These are phyloP conservation scores for Sebastes steindachneri DNA, from an alignment of 2,797 vertebrate genomes.

Conservation along the genomic window DNA sequence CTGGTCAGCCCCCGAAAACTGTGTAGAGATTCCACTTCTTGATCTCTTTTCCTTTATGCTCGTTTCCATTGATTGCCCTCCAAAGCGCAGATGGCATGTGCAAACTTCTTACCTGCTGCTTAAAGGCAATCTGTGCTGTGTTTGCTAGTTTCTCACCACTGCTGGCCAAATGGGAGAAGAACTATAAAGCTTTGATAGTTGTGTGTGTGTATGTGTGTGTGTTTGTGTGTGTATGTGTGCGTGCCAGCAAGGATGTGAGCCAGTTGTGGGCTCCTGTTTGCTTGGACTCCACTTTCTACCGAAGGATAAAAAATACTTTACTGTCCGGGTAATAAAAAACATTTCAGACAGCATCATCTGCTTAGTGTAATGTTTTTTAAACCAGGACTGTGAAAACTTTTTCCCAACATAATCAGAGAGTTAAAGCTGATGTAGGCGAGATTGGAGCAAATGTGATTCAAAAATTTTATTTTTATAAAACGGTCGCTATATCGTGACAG, in stretches of 20 bases:
- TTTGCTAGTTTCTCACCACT: conserved; percentile 14
- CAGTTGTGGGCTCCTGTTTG: neutral
- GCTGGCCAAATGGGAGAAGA: conserved; percentile 41
- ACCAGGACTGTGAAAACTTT: no score
- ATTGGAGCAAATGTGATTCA: no score
- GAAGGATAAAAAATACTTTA: neutral
- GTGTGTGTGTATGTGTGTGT: neutral
- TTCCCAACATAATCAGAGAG: neutral
- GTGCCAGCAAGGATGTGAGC: neutral
- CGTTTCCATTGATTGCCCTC: conserved; percentile 42
- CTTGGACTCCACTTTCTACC: neutral
- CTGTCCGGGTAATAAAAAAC: neutral
- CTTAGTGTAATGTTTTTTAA: no score
- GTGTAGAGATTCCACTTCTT: conserved; percentile 15
- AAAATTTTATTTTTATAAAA: no score
- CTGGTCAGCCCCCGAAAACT: neutral
- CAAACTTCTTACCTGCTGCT: conserved; percentile 41
- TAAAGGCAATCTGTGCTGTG: conserved; percentile 45
- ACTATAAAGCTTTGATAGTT: conserved; percentile 26
- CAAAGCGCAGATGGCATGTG: conserved; percentile 40
- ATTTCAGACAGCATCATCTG: no score
- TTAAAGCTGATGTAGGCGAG: no score
- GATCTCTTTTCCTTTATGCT: conserved; percentile 22
- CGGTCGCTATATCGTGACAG: no score
- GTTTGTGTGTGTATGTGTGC: no score